Base-by-base conservation (phyloP, 2,797 vertebrate species). In the Adelosebastes latens region DNA sequence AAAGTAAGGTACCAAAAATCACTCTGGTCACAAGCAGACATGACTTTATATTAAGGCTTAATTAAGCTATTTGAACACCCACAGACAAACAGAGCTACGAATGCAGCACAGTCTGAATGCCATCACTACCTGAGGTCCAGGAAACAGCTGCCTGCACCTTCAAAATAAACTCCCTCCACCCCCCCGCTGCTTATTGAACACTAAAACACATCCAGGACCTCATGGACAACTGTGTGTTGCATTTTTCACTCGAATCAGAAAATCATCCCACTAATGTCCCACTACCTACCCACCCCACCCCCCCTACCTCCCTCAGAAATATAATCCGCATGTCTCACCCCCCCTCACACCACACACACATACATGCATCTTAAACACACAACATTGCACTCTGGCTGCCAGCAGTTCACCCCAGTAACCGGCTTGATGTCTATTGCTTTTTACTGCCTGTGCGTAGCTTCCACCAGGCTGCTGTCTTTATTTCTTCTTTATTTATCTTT, bases 381-480 rank as follows among this genome's bases (percentile, higher is more conserved):
- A 60, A 22, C 80, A 63, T 83, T 87, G 89, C 89, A 83, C 87
- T 68, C 66, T 83, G 88, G 83, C 93, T 87, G 88, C 82, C 80
- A 81, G 80, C 74, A 70, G 83, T 84, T 92, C 88, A 70, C 81
- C 71, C 68, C 82, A 83, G 73, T 88, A 88, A 79, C 87, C 52
- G 79, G 82, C 93, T 90, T 75, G 81, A 80, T 88, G 87, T 94
- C 93, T 89, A 82, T 94, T 92, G 93, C 95, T 93, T 88, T 92
- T 91, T 89, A 22, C 91, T 90, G 89, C 86, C 90, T 90, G 83
- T 76, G 88, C 90, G 61, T 77, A 80, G 88, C 89, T 81, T 79
- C 75, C 75, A 73, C 66, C 59, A 75, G 79, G 84, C 89, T 88
- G 84, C 78, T 77, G 22, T 68, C 62, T 80, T 64, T 58, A 29